Percentiles rank a stretch among this genome's conserved stretches.
Evolutionary conservation across 2,113 vertebrate species (phyloP).

Genomic region (Hyperopisus bebe): DNA sequence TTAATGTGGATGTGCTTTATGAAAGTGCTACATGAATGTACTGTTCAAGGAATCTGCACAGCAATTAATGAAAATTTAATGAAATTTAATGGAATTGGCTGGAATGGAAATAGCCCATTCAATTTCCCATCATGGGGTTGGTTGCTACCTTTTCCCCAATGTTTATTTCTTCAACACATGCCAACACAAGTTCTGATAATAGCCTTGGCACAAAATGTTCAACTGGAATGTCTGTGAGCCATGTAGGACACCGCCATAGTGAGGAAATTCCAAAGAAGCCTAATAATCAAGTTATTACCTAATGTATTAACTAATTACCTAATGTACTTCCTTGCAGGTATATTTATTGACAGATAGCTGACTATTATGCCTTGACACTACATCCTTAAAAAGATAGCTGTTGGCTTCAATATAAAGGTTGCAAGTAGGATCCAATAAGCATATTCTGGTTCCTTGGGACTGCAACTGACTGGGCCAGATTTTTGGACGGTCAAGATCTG

Average conservation of each 20-base stretch:
- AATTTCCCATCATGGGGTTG: background rate
- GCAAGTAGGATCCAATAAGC: background rate
- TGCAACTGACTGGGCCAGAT: background rate
- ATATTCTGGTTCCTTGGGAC: background rate
- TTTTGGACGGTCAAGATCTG: background rate
- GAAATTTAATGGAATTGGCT: slow-evolving; percentile 1
- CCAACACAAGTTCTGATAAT: background rate
- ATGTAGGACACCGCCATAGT: background rate
- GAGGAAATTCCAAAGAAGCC: background rate
- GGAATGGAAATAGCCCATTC: background rate
- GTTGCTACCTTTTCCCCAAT: background rate
- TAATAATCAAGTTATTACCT: background rate
- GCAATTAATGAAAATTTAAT: slow-evolving; percentile 12
- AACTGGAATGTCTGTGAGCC: background rate
- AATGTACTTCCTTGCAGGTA: background rate
- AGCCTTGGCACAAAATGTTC: background rate
- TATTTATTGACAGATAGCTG: background rate
- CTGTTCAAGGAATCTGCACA: background rate
- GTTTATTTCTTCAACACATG: background rate
- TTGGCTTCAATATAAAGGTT: background rate
- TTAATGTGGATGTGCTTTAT: background rate
- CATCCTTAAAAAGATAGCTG: background rate
- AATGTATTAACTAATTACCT: background rate
- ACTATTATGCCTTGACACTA: background rate
- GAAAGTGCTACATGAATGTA: background rate